phyloP scores from a whole-genome alignment of 2,113 vertebrate genomes.

The Otocyon megalotis region DNA sequence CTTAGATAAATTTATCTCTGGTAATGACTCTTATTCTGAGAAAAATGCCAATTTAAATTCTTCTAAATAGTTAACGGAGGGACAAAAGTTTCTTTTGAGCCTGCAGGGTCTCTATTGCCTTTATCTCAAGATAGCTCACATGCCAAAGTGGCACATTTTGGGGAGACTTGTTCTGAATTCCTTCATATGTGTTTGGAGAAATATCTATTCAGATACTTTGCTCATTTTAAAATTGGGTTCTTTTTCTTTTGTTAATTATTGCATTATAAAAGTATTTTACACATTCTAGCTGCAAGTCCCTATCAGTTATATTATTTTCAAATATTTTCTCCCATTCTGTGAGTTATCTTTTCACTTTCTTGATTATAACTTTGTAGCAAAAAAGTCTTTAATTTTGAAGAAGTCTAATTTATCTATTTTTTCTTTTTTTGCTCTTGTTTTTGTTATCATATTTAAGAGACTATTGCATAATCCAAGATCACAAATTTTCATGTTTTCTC shows the following conservation, averaged over 20 bases:
- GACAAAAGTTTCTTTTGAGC: not conserved
- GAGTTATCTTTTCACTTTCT: slow-evolving; percentile 25
- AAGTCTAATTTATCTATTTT: not conserved
- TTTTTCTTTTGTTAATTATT: slow-evolving; percentile 16
- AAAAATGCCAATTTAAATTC: not conserved
- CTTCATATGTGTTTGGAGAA: not conserved
- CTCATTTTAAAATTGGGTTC: not conserved
- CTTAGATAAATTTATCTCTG: not conserved
- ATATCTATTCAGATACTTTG: not conserved
- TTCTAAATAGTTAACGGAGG: not conserved
- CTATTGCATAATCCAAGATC: not conserved
- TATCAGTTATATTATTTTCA: slow-evolving; percentile 31
- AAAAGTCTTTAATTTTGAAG: not conserved
- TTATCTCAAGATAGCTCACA: not conserved
- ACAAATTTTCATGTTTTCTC: not conserved
- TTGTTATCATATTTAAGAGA: slow-evolving; percentile 21
- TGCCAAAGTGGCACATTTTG: not conserved
- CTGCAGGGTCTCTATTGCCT: not conserved
- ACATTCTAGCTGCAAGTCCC: not conserved
- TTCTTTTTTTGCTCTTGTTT: not conserved
- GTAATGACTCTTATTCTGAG: not conserved
- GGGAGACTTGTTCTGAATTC: not conserved
- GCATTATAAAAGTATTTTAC: not conserved
- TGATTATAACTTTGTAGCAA: not conserved
- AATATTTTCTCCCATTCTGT: slow-evolving; percentile 32